Percentiles rank a stretch among this genome's conserved stretches.
phyloP scores from a whole-genome alignment of 2,113 vertebrate species.

The Hydropotes inermis region DNA sequence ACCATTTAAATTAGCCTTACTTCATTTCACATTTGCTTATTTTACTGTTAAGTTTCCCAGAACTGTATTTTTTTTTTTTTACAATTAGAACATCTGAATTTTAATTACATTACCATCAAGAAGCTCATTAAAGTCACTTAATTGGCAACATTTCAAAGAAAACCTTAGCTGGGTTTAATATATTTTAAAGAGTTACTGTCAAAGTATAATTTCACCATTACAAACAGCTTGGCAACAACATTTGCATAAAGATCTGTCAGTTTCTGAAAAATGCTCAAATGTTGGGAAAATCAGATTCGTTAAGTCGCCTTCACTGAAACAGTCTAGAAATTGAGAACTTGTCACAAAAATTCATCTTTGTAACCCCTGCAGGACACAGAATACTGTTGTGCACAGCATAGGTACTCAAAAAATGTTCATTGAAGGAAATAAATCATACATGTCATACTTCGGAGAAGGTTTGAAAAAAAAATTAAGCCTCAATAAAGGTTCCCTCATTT shows the following conservation, averaged over 20 bases:
- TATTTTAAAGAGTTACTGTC: conserved; percentile 87
- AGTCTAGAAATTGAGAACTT: conserved; percentile 65
- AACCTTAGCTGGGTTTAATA: conserved; percentile 87
- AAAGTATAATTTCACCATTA: conserved; percentile 89
- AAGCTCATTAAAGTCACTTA: conserved; percentile 86
- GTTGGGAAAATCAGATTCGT: conserved; percentile 85
- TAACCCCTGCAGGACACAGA: conserved; percentile 31
- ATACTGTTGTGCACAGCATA: background rate
- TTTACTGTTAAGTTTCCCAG: conserved; percentile 82
- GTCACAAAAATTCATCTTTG: conserved; percentile 61
- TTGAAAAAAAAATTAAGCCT: background rate
- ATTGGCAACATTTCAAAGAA: conserved; percentile 87
- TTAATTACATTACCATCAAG: conserved; percentile 88
- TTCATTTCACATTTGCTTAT: conserved; percentile 84
- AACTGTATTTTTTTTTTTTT: conserved; percentile 81
- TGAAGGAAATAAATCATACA: conserved; percentile 5
- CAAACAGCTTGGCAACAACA: conserved; percentile 88
- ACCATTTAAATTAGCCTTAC: conserved; percentile 82
- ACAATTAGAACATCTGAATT: conserved; percentile 86
- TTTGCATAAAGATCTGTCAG: conserved; percentile 86
- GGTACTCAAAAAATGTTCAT: background rate
- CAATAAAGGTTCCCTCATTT: conserved; percentile 6
- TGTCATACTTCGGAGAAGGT: background rate
- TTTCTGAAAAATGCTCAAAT: conserved; percentile 84
- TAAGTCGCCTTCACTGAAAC: conserved; percentile 80